Base-by-base conservation (phyloP, 1,140 invertebrate species). In the Camponotus pennsylvanicus region DNA sequence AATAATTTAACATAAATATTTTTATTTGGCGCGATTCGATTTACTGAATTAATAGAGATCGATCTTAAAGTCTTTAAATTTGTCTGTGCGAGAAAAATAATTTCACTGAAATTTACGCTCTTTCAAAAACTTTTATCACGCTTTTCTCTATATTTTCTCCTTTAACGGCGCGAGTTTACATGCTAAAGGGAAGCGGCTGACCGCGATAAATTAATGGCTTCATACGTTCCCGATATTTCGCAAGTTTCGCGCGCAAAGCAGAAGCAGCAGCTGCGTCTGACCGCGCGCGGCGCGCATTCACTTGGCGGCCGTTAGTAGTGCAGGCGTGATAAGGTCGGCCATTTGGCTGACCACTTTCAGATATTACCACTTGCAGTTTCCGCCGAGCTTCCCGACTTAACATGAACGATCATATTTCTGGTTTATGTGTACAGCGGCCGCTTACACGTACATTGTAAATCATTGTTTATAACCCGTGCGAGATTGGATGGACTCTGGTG, bases 301-400 rank as follows among this genome's bases (percentile, higher is more conserved):
- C 88, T 89, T 61, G 73, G 76, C 37, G 49, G 79, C 70, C 59
- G 88, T 88, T 88, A 90, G 89, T 90, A 85, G 89, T 69, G 59
- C 49, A 11, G 63, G 45, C 77, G 37, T 79, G 88, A 90, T 90
- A 90, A 87, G 89, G 76, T 67, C 83, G 59, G 79, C 64, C 77
- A 52, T 57, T 45, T 27, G 89, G 86, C 84, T 84, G 89, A 90
- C 89, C 89, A 90, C 77, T 91, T 90, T 78, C 89, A 64, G 77
- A 40, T 73, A 45, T 18, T 66, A 63, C 89, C 59, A 90, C 89
- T 90, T 59, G 18, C 52, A 40, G 67, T 13, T 75, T 32, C 66
- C 73, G 55, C 79, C 63, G 69, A 71, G 55, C 49, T 75, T 83
- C 3, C 64, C 45, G 64, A 70, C 64, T 80, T 83, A 61, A 73